Evolutionary conservation across 2,797 vertebrate genomes (phyloP).

Genomic region (Sebastes miniatus): DNA sequence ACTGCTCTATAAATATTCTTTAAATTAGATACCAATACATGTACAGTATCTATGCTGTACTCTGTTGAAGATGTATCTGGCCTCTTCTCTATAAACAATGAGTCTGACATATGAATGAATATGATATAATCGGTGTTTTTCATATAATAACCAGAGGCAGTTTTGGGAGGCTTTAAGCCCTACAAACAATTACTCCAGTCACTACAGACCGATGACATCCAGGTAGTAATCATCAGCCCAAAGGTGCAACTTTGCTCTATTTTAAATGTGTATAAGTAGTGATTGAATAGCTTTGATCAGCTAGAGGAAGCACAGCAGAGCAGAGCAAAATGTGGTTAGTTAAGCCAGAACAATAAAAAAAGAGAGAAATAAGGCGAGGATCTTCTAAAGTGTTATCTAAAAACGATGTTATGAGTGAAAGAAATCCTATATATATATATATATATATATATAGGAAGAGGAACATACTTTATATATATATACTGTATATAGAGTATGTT

Average conservation of each 20-base stretch:
- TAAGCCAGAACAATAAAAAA: background rate
- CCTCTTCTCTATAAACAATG: background rate
- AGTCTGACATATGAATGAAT: background rate
- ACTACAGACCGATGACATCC: background rate
- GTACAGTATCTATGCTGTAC: background rate
- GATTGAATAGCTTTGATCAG: background rate
- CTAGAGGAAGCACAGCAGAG: background rate
- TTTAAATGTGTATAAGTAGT: background rate
- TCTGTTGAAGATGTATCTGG: background rate
- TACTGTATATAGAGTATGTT: background rate
- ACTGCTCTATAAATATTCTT: background rate
- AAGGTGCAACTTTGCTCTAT: background rate
- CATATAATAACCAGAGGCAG: background rate
- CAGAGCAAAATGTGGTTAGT: background rate
- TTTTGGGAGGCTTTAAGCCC: background rate
- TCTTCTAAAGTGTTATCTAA: background rate
- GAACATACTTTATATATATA: background rate
- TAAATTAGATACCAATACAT: background rate
- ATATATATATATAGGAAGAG: no score
- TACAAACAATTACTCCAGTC: background rate
- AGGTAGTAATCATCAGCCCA: slow-evolving; percentile 4
- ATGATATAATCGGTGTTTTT: background rate
- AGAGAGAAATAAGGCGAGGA: background rate
- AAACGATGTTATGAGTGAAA: background rate
- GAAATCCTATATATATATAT: background rate